Base-by-base conservation (phyloP, 2,888 invertebrate genomes). In the Clostera curtula region DNA sequence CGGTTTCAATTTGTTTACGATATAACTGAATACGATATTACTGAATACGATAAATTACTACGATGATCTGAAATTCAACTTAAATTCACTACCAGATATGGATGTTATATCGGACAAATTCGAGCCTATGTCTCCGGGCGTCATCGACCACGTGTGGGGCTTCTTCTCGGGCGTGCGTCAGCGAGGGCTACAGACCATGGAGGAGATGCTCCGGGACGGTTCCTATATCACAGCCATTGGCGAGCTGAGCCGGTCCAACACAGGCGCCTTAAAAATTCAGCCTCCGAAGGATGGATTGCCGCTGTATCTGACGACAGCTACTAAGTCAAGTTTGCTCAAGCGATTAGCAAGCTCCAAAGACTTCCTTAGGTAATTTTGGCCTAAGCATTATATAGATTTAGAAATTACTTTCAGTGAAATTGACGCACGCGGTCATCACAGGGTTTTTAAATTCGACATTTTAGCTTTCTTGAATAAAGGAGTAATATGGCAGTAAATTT, bases 41-140 rank as follows among this genome's bases (percentile, higher is more conserved):
- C n/a, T n/a, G n/a, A n/a, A n/a, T n/a, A n/a, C n/a, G n/a, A n/a
- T n/a, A n/a, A n/a, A n/a, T n/a, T n/a, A n/a, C n/a, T n/a, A n/a
- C n/a, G n/a, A n/a, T n/a, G n/a, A n/a, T n/a, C n/a, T n/a, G n/a
- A n/a, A n/a, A n/a, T n/a, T 3, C 4, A 7, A 18, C 3, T 29
- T 24, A 13, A 15, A 24, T 7, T 3, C 8, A 3, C 18, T 8
- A 2, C 1, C 46, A 73, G 92, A 93, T 51, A 85, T 96, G 84
- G 93, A 94, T 51, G 90, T 92, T 1, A 90, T 95, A 42, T 91
- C 93, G 19, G 93, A 93, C 67, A 88, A 90, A 36, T 96, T 94
- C 63, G 91, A 93, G 57, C 92, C 93, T 0, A 89, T 90, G 48
- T 87, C 89, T 0, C 87, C 91, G 2, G 90, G 90, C 5, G 85